phyloP scores from a whole-genome alignment of 1,140 invertebrate genomes.

The Cydia splendana region DNA sequence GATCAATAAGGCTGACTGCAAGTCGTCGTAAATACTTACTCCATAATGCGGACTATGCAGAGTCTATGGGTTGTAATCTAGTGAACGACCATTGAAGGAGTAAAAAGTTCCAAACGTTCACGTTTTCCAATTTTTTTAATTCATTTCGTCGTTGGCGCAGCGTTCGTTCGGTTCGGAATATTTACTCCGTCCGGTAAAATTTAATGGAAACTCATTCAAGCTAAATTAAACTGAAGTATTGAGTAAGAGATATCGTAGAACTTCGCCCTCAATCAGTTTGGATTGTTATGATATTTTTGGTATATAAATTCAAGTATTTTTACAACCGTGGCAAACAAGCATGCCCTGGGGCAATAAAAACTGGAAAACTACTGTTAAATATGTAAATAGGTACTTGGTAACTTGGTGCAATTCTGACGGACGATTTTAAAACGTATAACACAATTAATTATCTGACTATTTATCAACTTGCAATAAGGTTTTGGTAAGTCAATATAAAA shows the following conservation, averaged over 20 bases:
- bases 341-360: too few relatives aligned
- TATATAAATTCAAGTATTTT: too few relatives aligned
- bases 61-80: background rate
- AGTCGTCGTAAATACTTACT: background rate
- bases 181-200: conserved; percentile 12
- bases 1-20: too few relatives aligned
- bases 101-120: conserved; percentile 16
- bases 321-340: too few relatives aligned
- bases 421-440: too few relatives aligned
- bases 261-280: background rate
- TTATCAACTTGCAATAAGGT: too few relatives aligned
- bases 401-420: too few relatives aligned
- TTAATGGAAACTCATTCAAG: conserved; percentile 28
- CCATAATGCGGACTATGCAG: background rate
- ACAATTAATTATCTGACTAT: too few relatives aligned
- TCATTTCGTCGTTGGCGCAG: conserved; percentile 6
- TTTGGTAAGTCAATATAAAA: too few relatives aligned
- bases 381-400: too few relatives aligned
- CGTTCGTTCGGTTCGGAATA: conserved; percentile 17
- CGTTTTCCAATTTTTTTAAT: conserved; percentile 22
- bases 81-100: background rate
- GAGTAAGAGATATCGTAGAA: conserved; percentile 9
- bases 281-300: background rate
- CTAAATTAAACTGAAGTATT: conserved; percentile 22
- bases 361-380: too few relatives aligned